These are phyloP conservation scores for Cynopterus brachyotis DNA, from an alignment of 2,113 vertebrate genomes.

Conservation along the genomic window DNA sequence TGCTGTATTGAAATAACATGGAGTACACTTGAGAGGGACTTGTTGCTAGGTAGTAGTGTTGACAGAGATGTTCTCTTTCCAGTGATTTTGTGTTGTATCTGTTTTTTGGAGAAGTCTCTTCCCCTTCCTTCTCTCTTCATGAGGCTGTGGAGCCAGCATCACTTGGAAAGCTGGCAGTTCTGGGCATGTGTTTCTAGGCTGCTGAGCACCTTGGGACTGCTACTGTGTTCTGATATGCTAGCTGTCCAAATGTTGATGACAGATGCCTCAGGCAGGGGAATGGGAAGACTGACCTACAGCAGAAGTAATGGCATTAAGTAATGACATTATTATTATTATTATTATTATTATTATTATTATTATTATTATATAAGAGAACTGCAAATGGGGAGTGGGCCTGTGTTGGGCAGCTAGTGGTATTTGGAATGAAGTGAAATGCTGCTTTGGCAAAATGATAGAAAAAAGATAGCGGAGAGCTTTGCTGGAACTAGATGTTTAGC, in stretches of 20 bases:
- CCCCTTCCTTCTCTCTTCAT: not conserved
- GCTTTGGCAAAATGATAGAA: constrained; percentile 20
- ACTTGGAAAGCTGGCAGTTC: constrained; percentile 14
- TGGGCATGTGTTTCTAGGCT: constrained; percentile 18
- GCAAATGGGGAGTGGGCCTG: not conserved
- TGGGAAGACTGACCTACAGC: not conserved
- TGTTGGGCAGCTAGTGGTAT: not conserved
- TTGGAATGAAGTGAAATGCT: not conserved
- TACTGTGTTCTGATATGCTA: constrained; percentile 16
- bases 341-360: no score
- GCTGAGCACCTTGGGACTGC: not conserved
- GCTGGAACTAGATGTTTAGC: not conserved
- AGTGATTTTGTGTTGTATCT: not conserved
- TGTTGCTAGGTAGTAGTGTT: constrained; percentile 19
- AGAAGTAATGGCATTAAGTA: not conserved
- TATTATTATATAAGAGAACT: no score
- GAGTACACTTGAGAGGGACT: not conserved
- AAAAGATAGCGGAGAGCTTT: not conserved
- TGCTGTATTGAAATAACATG: not conserved
- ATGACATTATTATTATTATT: no score
- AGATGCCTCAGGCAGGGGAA: constrained; percentile 1
- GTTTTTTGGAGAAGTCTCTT: constrained; percentile 28
- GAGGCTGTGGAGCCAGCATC: not conserved
- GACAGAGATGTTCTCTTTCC: constrained; percentile 36
- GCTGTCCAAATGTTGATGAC: not conserved